Evolutionary conservation across 30 jellyfish, hydroid and myxozoan genomes (phyloP).

Genomic region (Hydra vulgaris): DNA sequence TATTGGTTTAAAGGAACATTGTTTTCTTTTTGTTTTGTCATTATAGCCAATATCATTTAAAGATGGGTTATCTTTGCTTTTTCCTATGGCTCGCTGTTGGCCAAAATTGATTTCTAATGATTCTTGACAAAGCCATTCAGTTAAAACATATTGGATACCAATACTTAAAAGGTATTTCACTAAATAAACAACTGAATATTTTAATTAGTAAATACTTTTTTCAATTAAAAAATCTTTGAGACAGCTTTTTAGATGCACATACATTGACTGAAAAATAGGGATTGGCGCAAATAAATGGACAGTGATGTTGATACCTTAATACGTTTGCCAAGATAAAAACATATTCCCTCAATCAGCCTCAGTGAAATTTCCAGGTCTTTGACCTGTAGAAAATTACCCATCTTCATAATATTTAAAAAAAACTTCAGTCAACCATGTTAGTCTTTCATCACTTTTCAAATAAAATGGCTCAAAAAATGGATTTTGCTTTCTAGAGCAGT

Average conservation of each 20-base stretch:
- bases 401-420: constrained; percentile 16
- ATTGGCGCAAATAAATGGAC: too few species aligned
- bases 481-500: too few species aligned
- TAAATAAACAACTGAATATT: constrained; percentile 9
- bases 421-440: not conserved
- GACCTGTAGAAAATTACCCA: constrained; percentile 24
- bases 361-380: constrained; percentile 32
- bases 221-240: too few species aligned
- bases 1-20: not conserved
- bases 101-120: constrained; percentile 50
- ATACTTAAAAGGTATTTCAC: constrained; percentile 1
- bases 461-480: too few species aligned
- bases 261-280: too few species aligned
- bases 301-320: constrained; percentile 29
- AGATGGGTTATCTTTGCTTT: constrained; percentile 42
- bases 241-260: too few species aligned
- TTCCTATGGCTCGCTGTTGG: constrained; percentile 41
- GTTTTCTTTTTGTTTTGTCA: constrained; percentile 11
- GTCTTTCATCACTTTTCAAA: not conserved
- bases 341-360: constrained; percentile 18
- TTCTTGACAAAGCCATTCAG: constrained; percentile 53
- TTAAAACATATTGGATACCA: constrained; percentile 22
- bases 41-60: constrained; percentile 27
- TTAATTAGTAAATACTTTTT: too few species aligned
- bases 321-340: constrained; percentile 33